phyloP scores from a whole-genome alignment of 2,888 invertebrate genomes.

The Eristalis intricaria region DNA sequence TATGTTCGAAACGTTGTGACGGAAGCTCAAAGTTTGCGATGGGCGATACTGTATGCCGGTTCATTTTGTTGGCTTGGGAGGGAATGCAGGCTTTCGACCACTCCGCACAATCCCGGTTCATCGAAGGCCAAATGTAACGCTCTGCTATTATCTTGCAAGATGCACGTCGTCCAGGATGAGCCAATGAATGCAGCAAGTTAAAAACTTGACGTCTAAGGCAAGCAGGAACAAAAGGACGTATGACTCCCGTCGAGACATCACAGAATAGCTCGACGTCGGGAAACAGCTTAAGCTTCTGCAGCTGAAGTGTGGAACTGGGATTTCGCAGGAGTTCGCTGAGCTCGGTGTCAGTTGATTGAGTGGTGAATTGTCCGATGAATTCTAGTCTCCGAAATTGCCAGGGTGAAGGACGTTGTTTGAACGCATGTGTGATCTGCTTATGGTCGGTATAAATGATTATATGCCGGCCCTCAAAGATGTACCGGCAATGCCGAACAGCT shows the following conservation, averaged over 20 bases:
- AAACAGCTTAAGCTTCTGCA: background rate
- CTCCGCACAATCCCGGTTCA: background rate
- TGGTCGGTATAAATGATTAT: conserved; percentile 15
- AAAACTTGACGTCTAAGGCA: background rate
- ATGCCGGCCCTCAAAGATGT: conserved; percentile 22
- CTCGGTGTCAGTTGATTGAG: background rate
- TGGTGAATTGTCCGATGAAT: background rate
- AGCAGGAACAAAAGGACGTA: background rate
- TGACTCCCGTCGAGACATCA: background rate
- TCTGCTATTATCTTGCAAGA: background rate
- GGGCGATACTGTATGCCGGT: no score
- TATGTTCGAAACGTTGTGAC: no score
- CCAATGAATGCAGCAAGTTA: background rate
- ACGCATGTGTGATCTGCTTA: conserved; percentile 9
- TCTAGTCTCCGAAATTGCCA: conserved; percentile 22
- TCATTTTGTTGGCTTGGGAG: conserved; percentile 2
- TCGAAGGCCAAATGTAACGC: conserved; percentile 8
- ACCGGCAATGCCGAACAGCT: conserved; percentile 16
- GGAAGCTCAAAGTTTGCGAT: no score
- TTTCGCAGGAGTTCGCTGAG: background rate
- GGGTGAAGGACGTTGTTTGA: conserved; percentile 26
- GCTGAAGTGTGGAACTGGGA: background rate
- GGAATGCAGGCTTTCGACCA: conserved; percentile 7
- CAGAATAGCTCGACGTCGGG: background rate
- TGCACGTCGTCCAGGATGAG: background rate